These are phyloP conservation scores for Agonopterix subpropinquella DNA, from an alignment of 2,888 invertebrate species.

Conservation along the genomic window DNA sequence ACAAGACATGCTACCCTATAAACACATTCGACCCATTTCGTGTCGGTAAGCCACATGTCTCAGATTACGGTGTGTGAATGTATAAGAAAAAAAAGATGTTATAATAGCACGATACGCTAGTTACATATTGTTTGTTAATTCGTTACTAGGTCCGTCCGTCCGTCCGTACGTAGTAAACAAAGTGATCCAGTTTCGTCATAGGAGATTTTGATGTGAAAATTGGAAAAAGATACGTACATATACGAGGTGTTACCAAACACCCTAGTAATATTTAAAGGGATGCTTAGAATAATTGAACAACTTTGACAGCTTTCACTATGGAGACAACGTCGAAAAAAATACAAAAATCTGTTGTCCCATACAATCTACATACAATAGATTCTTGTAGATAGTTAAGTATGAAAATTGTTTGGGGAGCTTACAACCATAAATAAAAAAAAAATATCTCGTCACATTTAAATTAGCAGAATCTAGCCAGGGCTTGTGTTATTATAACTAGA, in stretches of 20 bases:
- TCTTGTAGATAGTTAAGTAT: too few species aligned
- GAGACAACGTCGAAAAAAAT: too few species aligned
- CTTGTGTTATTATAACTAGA: too few species aligned
- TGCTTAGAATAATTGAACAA: too few species aligned
- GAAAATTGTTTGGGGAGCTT: too few species aligned
- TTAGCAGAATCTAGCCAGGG: too few species aligned
- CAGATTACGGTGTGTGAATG: constrained; percentile 45
- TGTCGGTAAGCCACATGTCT: constrained; percentile 47
- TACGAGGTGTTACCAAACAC: background rate
- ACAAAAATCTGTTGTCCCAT: too few species aligned
- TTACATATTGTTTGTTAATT: constrained; percentile 21
- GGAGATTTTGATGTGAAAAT: background rate
- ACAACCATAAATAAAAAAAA: too few species aligned
- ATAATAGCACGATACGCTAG: constrained; percentile 3
- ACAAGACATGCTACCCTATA: constrained; percentile 26
- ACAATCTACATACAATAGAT: too few species aligned
- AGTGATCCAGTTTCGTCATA: constrained; percentile 1
- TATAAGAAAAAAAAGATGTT: constrained; percentile 32
- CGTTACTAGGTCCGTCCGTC: constrained; percentile 29
- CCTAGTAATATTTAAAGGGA: too few species aligned
- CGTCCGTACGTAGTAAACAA: constrained; percentile 18
- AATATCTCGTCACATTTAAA: too few species aligned
- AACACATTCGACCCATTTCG: constrained; percentile 48
- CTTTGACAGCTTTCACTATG: too few species aligned
- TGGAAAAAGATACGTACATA: background rate